These are phyloP conservation scores for Sepiola atlantica DNA, from an alignment of 2,888 invertebrate species.

Conservation along the genomic window DNA sequence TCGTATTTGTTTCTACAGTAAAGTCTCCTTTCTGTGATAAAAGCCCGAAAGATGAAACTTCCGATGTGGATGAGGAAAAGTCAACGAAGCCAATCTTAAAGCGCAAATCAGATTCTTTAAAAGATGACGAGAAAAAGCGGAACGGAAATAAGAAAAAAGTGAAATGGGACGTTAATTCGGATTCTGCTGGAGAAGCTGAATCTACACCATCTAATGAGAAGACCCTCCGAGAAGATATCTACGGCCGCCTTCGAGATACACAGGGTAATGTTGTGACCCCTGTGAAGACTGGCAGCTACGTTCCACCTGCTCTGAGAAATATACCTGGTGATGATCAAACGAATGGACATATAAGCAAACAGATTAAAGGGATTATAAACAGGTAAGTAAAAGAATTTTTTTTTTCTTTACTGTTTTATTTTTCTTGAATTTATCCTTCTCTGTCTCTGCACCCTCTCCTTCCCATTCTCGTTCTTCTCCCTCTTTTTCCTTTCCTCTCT, in stretches of 20 bases:
- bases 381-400: slow-evolving; percentile 70
- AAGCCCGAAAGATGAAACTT: neutral
- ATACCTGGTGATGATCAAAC: slow-evolving; percentile 75
- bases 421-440: too few relatives aligned
- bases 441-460: too few relatives aligned
- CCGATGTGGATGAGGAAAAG: neutral
- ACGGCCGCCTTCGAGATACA: slow-evolving; percentile 88
- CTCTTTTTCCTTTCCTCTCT: too few relatives aligned
- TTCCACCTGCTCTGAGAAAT: slow-evolving; percentile 87
- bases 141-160: neutral
- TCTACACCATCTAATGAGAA: neutral
- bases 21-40: neutral
- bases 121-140: neutral
- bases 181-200: neutral
- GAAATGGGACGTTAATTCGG: neutral
- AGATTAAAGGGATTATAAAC: slow-evolving; percentile 91
- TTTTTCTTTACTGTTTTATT: too few relatives aligned
- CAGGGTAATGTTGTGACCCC: slow-evolving; percentile 83
- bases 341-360: slow-evolving; percentile 81
- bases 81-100: neutral
- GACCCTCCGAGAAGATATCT: slow-evolving; percentile 84
- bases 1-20: neutral
- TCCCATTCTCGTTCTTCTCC: neutral
- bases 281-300: slow-evolving; percentile 79
- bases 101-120: neutral